phyloP scores from a whole-genome alignment of 2,113 vertebrate species.

The Steatornis caripensis region DNA sequence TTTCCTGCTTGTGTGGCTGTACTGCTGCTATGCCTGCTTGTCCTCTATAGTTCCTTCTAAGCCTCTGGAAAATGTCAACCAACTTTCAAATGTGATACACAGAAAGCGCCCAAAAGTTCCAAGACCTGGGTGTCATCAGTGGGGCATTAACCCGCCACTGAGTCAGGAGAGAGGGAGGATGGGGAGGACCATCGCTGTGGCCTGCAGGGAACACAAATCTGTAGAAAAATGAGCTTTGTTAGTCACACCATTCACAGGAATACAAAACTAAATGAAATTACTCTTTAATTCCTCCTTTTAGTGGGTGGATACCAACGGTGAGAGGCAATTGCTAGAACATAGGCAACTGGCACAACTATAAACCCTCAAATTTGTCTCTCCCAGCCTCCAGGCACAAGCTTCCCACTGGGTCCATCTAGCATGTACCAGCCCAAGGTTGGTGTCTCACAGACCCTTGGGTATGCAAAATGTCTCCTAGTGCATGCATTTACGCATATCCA shows the following conservation, averaged over 20 bases:
- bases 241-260: background rate
- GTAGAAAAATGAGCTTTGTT: background rate
- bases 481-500: background rate
- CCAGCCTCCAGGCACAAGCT: background rate
- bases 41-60: background rate
- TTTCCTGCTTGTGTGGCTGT: background rate
- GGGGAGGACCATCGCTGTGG: fast-evolving
- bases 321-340: background rate
- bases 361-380: background rate
- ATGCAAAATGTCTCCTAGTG: background rate
- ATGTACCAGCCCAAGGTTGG: background rate
- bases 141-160: fast-evolving
- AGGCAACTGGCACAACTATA: background rate
- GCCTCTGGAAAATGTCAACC: background rate
- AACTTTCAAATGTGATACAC: background rate
- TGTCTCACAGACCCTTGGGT: background rate
- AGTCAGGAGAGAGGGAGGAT: background rate
- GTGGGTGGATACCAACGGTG: background rate
- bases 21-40: background rate
- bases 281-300: background rate
- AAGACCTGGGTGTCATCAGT: background rate
- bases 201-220: background rate
- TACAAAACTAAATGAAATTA: background rate
- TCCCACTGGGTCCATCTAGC: background rate
- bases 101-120: background rate